phyloP scores from a whole-genome alignment of 2,888 invertebrate species.

The Metacarcinus magister region DNA sequence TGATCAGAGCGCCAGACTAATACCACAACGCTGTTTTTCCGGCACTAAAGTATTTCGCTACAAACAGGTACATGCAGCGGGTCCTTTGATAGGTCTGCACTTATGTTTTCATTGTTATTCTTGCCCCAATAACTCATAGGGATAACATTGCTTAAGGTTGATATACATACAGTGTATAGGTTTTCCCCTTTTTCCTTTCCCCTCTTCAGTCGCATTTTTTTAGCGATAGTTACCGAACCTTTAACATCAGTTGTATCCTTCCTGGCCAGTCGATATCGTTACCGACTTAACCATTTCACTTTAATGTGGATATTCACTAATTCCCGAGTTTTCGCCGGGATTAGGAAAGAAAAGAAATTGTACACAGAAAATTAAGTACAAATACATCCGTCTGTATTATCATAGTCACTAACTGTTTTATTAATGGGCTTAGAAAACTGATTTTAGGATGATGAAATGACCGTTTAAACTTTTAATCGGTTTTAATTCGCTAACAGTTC shows the following conservation, averaged over 20 bases:
- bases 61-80: no score
- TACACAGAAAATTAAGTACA: neutral
- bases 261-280: neutral
- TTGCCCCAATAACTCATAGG: no score
- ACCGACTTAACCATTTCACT: neutral
- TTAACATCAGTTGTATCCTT: neutral
- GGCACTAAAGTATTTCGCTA: no score
- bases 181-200: no score
- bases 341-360: neutral
- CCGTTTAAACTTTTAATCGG: neutral
- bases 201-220: no score
- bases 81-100: no score
- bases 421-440: neutral
- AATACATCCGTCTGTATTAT: neutral
- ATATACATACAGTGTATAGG: no score
- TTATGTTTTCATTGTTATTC: no score
- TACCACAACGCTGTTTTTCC: no score
- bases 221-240: neutral
- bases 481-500: no score
- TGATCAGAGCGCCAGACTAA: no score
- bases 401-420: neutral
- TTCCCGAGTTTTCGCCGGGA: neutral
- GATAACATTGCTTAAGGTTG: no score
- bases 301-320: neutral
- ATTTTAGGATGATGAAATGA: neutral